Percentiles rank a stretch among this genome's conserved stretches.
phyloP scores from a whole-genome alignment of 2,797 vertebrate species.

The Steatocranus sp. region DNA sequence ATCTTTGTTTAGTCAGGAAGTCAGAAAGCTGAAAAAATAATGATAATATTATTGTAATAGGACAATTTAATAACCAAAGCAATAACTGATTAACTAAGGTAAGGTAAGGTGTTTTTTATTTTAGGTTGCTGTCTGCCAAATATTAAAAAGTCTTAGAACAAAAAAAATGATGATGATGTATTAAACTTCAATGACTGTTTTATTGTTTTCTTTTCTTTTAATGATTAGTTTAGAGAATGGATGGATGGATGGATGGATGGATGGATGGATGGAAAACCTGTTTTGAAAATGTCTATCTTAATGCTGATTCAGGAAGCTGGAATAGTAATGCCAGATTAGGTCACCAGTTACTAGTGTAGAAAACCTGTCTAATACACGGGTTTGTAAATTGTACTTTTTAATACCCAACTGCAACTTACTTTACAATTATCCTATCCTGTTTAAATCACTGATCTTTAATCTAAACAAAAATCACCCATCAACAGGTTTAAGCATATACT shows the following conservation, averaged over 20 bases:
- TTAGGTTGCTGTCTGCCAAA: background rate
- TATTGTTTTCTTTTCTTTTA: background rate
- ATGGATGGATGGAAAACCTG: background rate
- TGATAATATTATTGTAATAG: background rate
- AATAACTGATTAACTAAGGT: background rate
- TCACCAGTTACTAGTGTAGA: background rate
- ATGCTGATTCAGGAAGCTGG: background rate
- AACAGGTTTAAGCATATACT: constrained; percentile 7
- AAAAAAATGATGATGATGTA: background rate
- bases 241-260: background rate
- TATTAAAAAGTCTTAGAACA: background rate
- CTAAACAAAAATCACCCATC: background rate
- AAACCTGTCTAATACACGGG: background rate
- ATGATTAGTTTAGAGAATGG: background rate
- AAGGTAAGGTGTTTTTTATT: background rate
- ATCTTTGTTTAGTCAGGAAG: constrained; percentile 9
- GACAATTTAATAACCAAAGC: background rate
- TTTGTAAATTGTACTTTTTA: background rate
- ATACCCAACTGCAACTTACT: background rate
- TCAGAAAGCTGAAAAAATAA: background rate
- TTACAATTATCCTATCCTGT: background rate
- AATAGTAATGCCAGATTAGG: constrained; percentile 7
- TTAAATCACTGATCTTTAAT: constrained; percentile 9
- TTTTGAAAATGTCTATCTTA: constrained; percentile 27
- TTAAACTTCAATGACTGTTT: background rate